Percentiles rank a stretch among this genome's conserved stretches.
phyloP scores from a whole-genome alignment of 2,113 vertebrate genomes.

The Uria lomvia region DNA sequence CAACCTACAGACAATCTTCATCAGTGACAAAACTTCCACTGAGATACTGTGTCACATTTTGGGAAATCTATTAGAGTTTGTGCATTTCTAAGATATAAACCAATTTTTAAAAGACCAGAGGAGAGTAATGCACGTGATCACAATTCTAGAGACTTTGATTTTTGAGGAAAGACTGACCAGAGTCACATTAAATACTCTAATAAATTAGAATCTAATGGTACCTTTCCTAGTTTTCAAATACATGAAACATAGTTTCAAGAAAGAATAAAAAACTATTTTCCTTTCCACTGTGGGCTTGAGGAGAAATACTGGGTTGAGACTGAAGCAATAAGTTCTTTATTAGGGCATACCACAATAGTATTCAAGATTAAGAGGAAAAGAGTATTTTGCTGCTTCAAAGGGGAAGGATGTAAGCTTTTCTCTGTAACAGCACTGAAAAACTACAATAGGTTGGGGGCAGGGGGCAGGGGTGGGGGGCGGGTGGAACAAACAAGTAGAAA shows the following conservation, averaged over 20 bases:
- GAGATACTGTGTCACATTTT: background rate
- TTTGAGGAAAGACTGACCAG: background rate
- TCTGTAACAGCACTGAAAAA: background rate
- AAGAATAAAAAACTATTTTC: background rate
- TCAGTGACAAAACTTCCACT: background rate
- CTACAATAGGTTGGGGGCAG: fast-evolving
- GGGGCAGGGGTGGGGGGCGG: no score
- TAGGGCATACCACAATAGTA: background rate
- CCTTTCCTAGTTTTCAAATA: background rate
- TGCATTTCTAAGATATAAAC: background rate
- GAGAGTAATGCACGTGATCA: fast-evolving
- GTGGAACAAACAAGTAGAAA: background rate
- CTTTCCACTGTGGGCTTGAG: background rate
- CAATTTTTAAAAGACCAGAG: background rate
- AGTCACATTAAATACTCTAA: background rate
- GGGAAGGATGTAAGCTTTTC: background rate
- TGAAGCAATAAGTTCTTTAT: background rate
- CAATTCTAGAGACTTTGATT: background rate
- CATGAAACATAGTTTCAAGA: background rate
- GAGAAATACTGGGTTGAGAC: background rate
- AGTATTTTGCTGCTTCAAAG: background rate
- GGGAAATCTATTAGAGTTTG: background rate
- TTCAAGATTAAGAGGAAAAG: background rate
- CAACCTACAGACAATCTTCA: background rate
- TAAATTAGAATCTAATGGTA: background rate